Base-by-base conservation (phyloP, 2,113 vertebrate genomes). In the Trichomycterus rosablanca region DNA sequence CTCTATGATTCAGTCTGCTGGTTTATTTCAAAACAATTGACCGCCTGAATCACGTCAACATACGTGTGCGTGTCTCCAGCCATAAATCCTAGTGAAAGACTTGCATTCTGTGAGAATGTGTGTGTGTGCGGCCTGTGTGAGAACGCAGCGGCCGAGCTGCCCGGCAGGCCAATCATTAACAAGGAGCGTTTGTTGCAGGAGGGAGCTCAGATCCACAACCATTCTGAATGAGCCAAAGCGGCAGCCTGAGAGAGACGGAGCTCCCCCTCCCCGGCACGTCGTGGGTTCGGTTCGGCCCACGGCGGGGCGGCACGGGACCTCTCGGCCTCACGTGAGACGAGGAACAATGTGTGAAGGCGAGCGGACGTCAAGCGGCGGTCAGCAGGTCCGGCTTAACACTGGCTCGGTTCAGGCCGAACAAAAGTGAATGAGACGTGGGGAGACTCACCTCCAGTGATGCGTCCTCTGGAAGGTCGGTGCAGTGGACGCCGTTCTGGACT, bases 401-500 rank as follows among this genome's bases (percentile, higher is more conserved):
- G 35, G 12, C 23, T 3, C 30, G 24, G 32, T 57, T 50, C 35
- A 43, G 20, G 16, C 20, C 26, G 49, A 34, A 40, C 37, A 53
- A 48, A 56, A 15, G 15, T 42, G 42, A 65, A 51, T 52, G 49
- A 37, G 30, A 34, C 32, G 24, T 30, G 56, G 39, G 35, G 52
- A 1, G 4, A 42, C 76, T 60, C 83, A 97, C 96, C 91, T 98
- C 95, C 71, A 97, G 54, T n/a, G 90, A 71, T 2, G 88, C 78
- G 14, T 98, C 96, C 57, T 98, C 93, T 1, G 92, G 92, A 43
- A 98, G 87, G 73, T 98, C 96, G 0, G 94, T 96, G 45, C 93
- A 97, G 78, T 98, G 96, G 23, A 98, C 81, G 0, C 87, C 90
- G 65, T 98, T 98, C 72, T 91, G 93, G 71, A 94, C 78, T 82